A percentile compares a stretch with the other conserved stretches of the same genome.
Conservation (phyloP, 2,113 vertebrate genomes). For the Clarias gariepinus region DNA sequence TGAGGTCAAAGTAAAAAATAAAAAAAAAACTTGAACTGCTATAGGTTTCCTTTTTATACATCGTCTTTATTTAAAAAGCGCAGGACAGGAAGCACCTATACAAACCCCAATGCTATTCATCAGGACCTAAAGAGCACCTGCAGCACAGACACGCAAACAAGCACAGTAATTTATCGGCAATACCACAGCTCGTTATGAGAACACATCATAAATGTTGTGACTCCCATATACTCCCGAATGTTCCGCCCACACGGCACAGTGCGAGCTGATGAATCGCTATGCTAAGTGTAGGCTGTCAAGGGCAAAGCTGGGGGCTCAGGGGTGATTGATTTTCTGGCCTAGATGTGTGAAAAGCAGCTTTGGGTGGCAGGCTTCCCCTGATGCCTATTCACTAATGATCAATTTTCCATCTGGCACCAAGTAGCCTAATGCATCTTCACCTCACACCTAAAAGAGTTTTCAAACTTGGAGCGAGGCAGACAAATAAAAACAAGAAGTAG, state of each 20-base stretch:
- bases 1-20: neutral
- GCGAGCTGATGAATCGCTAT: conserved; percentile 51
- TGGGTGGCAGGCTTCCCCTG: conserved; percentile 63
- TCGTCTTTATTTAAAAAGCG: neutral
- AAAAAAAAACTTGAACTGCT: neutral
- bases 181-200: conserved; percentile 21
- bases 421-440: conserved; percentile 68
- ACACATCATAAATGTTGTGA: conserved; percentile 22
- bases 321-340: conserved; percentile 61
- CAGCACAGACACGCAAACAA: neutral
- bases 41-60: neutral
- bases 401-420: conserved; percentile 66
- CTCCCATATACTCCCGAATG: neutral
- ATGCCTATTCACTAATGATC: conserved; percentile 68
- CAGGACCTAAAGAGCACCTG: neutral
- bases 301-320: conserved; percentile 39
- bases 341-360: conserved; percentile 63
- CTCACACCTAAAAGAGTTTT: conserved; percentile 56
- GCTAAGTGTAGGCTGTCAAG: conserved; percentile 57
- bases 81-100: neutral
- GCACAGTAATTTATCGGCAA: neutral
- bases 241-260: neutral
- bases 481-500: neutral
- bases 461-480: conserved; percentile 1
- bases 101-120: conserved; percentile 1